Conservation (phyloP, 2,113 vertebrate species). For the Gymnarchus niloticus region DNA sequence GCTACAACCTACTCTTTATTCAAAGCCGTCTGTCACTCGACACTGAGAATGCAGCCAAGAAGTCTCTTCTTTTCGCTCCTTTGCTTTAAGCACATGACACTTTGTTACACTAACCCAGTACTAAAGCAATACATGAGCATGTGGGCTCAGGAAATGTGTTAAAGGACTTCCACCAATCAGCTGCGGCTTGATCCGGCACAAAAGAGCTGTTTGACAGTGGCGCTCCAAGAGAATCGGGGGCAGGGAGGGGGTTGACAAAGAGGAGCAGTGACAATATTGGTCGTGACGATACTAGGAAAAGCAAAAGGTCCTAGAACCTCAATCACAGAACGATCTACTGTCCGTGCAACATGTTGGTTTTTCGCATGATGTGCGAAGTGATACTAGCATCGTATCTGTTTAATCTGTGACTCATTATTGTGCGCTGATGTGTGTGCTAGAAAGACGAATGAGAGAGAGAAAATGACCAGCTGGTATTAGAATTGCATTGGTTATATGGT, state of each 20-base stretch:
- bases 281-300: neutral
- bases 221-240: neutral
- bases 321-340: neutral
- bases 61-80: neutral
- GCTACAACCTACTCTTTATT: neutral
- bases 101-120: neutral
- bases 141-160: neutral
- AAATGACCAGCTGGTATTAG: neutral
- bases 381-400: neutral
- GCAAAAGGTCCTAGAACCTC: neutral
- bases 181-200: slow-evolving; percentile 14
- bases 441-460: neutral
- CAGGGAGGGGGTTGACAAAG: neutral
- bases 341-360: slow-evolving; percentile 2
- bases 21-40: neutral
- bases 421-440: neutral
- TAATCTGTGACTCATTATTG: neutral
- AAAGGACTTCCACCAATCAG: slow-evolving; percentile 4
- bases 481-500: neutral
- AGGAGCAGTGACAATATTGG: neutral
- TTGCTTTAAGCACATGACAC: neutral
- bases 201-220: slow-evolving; percentile 12
- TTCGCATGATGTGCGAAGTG: neutral
- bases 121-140: neutral
- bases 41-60: neutral